Evolutionary conservation across 2,113 vertebrate genomes (phyloP), one percentile per base, ranked within the genome.

Genomic region (cattle (Bos taurus)): DNA sequence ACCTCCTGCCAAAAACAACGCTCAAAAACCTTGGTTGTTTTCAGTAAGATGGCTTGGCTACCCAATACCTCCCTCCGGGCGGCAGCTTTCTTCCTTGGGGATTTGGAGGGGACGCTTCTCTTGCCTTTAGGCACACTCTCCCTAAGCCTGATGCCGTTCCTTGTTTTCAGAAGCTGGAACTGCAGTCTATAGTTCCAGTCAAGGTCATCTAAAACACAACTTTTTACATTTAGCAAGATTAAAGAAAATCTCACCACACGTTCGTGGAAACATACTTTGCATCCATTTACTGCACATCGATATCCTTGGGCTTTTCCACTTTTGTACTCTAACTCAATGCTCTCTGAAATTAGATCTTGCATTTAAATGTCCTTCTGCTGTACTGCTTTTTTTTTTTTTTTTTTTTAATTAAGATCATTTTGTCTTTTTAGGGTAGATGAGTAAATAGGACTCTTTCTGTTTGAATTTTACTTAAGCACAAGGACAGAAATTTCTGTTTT

Each of bases 141-240:
- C 25, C 40, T 11, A 0, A 43, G 43, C 52, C 57, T 13, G 97
- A 25, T 59, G 15, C 85, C 5, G 0, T 56, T 82, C 88, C 96
- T 81, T 87, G 56, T 56, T 98, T 96, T 23, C 92, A 33, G 93
- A 46, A 97, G 84, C 86, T 16, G 7, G 33, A 94, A 85, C 30
- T 28, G 25, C 60, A 56, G 19, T 25, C 4, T 74, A 19, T 16
- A 88, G 54, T 74, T 74, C 52, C 78, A 94, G 86, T 96, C 77
- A 78, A 94, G 5, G 81, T 81, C 93, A 7, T 96, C 87, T 97
- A 90, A 97, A 98, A 84, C 96, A 96, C 80, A 92, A 90, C 95
- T 17, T 46, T 50, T 15, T 94, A 12, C 67, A 62, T 93, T 82
- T 91, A 97, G 87, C 62, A 71, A 28, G 48, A 43, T 88, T 6